phyloP scores from a whole-genome alignment of 1,140 invertebrate species.

The Macrocentrus cingulum region DNA sequence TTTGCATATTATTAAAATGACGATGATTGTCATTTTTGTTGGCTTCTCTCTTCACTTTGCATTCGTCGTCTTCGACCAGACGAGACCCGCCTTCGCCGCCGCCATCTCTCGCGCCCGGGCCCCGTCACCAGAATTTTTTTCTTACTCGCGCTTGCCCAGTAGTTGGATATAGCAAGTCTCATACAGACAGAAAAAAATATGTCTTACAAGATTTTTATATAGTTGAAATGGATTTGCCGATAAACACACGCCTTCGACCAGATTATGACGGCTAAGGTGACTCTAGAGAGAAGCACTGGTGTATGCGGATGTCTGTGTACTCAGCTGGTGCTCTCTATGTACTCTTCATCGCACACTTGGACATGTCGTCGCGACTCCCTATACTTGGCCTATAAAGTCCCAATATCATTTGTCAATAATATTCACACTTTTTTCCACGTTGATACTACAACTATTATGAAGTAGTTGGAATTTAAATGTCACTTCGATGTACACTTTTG shows the following conservation, averaged over 20 bases:
- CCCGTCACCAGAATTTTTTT: too few relatives aligned
- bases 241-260: not conserved
- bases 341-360: not conserved
- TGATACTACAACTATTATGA: too few relatives aligned
- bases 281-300: not conserved
- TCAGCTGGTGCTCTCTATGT: conserved; percentile 7
- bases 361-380: too few relatives aligned
- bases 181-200: too few relatives aligned
- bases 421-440: too few relatives aligned
- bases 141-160: too few relatives aligned
- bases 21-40: conserved; percentile 60
- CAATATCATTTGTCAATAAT: too few relatives aligned
- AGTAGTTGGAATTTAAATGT: too few relatives aligned
- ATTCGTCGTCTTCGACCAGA: conserved; percentile 22
- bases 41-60: conserved; percentile 27
- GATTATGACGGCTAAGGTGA: conserved; percentile 8
- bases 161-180: too few relatives aligned
- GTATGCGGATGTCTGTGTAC: conserved; percentile 1
- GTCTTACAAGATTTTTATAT: too few relatives aligned
- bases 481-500: too few relatives aligned
- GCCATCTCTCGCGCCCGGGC: not conserved
- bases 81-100: conserved; percentile 17
- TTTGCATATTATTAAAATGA: conserved; percentile 60
- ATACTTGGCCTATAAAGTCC: too few relatives aligned
- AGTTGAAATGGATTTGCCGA: not conserved